These are phyloP conservation scores for Eretmochelys imbricata DNA, from an alignment of 2,113 vertebrate species.

Conservation along the genomic window DNA sequence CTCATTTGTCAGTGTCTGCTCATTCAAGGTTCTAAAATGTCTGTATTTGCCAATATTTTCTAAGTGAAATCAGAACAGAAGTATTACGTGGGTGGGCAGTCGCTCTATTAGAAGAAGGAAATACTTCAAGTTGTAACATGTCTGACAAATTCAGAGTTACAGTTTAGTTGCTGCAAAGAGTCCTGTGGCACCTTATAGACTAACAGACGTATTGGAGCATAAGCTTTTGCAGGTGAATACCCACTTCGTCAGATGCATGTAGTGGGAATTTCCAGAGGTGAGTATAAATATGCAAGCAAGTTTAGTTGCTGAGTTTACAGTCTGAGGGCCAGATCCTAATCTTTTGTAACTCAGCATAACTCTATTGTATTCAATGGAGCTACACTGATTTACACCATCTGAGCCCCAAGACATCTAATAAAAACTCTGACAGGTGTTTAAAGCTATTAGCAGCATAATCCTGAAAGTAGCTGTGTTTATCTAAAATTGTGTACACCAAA, in stretches of 20 bases:
- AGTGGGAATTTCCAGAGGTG: too few relatives aligned
- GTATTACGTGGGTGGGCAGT: neutral
- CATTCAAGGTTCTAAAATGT: neutral
- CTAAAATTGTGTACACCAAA: neutral
- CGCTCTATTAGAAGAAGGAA: neutral
- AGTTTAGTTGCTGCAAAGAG: neutral
- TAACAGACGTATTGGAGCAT: too few relatives aligned
- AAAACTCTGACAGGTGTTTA: neutral
- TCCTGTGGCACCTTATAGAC: too few relatives aligned
- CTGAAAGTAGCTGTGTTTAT: neutral
- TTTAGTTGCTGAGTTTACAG: neutral
- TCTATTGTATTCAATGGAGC: neutral
- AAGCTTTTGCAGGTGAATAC: too few relatives aligned
- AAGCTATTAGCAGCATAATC: neutral
- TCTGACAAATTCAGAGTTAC: neutral
- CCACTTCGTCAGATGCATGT: too few relatives aligned
- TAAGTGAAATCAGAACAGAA: constrained; percentile 20
- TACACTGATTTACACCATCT: neutral
- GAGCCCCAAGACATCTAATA: neutral
- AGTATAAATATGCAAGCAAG: too few relatives aligned
- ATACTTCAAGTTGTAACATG: neutral
- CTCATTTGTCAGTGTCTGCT: neutral
- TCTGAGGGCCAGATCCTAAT: neutral
- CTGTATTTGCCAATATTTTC: neutral
- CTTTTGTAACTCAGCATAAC: neutral